Conservation (phyloP, 2,797 vertebrate genomes). For the Sebastes goodei region DNA sequence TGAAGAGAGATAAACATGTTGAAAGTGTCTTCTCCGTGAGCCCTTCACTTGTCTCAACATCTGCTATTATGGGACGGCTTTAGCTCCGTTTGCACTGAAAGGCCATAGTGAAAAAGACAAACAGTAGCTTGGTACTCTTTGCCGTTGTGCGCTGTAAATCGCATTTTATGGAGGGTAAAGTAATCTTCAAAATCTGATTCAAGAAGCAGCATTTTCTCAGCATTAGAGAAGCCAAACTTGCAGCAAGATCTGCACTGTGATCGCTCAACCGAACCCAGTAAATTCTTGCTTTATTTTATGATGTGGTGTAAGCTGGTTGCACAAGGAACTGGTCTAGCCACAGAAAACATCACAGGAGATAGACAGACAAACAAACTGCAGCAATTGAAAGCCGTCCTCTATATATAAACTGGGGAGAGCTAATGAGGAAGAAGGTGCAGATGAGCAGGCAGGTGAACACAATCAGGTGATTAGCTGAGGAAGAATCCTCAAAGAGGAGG, state of each 20-base stretch:
- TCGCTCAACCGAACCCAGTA: background rate
- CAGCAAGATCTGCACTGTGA: background rate
- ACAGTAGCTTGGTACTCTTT: background rate
- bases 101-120: background rate
- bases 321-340: background rate
- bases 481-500: background rate
- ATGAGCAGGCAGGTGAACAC: background rate
- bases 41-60: background rate
- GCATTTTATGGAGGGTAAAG: background rate
- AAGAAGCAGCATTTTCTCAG: background rate
- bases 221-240: background rate
- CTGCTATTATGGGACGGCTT: background rate
- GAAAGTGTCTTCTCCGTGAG: background rate
- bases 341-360: background rate
- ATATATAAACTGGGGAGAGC: background rate
- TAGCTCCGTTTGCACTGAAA: background rate
- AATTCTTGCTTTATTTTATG: background rate
- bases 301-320: background rate
- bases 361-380: background rate
- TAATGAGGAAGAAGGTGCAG: background rate
- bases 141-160: background rate
- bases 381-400: background rate
- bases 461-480: background rate
- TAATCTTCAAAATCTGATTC: background rate
- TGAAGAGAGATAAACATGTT: conserved; percentile 5